Evolutionary conservation across 2,797 vertebrate genomes (phyloP), one percentile per base, ranked within the genome.

Genomic region (Alectoris magna): DNA sequence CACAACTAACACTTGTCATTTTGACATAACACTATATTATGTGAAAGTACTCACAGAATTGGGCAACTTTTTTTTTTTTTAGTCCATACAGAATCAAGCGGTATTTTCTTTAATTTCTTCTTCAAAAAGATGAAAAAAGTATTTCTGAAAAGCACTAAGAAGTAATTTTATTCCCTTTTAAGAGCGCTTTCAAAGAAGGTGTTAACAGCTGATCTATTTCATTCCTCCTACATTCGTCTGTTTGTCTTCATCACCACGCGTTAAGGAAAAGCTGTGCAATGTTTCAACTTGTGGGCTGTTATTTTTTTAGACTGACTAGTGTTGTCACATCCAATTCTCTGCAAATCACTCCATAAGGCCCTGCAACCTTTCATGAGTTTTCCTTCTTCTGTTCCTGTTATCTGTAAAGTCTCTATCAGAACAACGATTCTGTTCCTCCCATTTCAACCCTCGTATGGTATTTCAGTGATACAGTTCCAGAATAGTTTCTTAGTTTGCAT

Each of bases 181-280:
- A 91, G 93, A 86, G 41, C 51, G 39, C 68, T 87, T 84, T 95
- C 82, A 85, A 75, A 85, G 49, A 43, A 11, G 46, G 49, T 58
- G 60, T 82, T 90, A 96, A 81, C 75, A 87, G 86, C 68, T 34
- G 74, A 96, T 95, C 63, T 95, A 91, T 96, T 90, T 87, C 77
- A 93, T 91, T 72, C 92, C 97, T 94, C 97, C 97, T 90, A 96
- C 97, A 74, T 90, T 96, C 91, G 14, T 97, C 97, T 95, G 97
- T 96, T 95, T 95, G 91, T 95, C 96, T 94, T 95, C 95, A 90
- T 91, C 88, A 82, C 77, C 91, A 90, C 87, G 24, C 91, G 95
- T 78, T n/a, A 80, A 93, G 90, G 87, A 95, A 85, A 95, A 96
- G 84, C 64, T 29, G 87, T 87, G 56, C 73, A 14, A 55, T 55